Evolutionary conservation across 2,888 invertebrate species (phyloP).

Genomic region (Gibbula magus): DNA sequence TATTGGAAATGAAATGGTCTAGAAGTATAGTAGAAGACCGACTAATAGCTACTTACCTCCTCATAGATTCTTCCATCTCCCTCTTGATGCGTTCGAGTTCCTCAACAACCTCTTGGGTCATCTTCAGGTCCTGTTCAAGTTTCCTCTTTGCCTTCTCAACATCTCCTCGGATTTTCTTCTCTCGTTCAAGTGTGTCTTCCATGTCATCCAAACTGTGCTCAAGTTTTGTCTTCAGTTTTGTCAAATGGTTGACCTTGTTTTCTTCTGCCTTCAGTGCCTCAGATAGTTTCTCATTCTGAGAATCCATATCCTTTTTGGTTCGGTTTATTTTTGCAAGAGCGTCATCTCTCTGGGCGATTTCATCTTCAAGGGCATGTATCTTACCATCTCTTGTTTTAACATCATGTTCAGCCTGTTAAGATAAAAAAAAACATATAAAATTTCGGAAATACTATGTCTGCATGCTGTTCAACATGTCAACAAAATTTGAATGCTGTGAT

Average conservation of each 20-base stretch:
- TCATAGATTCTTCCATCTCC: conserved; percentile 66
- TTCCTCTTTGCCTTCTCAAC: conserved; percentile 98
- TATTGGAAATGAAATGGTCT: too few species aligned
- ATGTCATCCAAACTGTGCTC: conserved; percentile 98
- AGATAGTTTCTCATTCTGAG: conserved; percentile 76
- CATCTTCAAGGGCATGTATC: conserved; percentile 86
- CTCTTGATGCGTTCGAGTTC: conserved; percentile 67
- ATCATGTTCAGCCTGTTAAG: conserved; percentile 84
- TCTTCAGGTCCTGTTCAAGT: conserved; percentile 98
- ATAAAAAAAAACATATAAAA: background rate
- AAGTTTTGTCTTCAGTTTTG: conserved; percentile 98
- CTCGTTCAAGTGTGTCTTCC: conserved; percentile 97
- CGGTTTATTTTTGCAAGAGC: conserved; percentile 99
- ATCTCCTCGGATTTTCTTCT: conserved; percentile 97
- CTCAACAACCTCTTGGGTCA: conserved; percentile 67
- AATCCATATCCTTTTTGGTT: conserved; percentile 98
- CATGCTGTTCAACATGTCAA: too few species aligned
- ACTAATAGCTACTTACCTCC: conserved; percentile 52
- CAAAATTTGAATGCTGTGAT: too few species aligned
- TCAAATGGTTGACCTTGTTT: conserved; percentile 99
- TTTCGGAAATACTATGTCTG: too few species aligned
- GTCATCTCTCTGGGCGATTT: conserved; percentile 98
- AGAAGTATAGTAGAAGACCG: too few species aligned
- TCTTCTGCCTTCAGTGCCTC: conserved; percentile 85
- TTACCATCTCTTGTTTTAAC: conserved; percentile 98